phyloP scores from a whole-genome alignment of 2,797 vertebrate species.

The Takifugu rubripes region DNA sequence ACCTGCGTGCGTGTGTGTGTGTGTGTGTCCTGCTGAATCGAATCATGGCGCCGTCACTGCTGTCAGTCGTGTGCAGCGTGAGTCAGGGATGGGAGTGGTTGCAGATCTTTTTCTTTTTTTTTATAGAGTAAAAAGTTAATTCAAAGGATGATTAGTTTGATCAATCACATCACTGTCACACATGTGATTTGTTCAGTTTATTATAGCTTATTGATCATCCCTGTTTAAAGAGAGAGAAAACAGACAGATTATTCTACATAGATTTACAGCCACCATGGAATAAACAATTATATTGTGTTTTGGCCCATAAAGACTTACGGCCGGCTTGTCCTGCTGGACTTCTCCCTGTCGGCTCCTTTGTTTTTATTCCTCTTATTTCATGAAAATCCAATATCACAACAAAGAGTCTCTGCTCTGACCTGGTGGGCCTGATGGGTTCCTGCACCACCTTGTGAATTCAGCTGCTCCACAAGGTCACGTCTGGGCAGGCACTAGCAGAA shows the following conservation, averaged over 20 bases:
- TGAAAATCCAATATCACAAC: not conserved
- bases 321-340: not conserved
- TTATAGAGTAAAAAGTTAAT: constrained; percentile 8
- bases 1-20: constrained; percentile 39
- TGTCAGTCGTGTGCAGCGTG: constrained; percentile 52
- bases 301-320: not conserved
- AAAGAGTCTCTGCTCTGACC: not conserved
- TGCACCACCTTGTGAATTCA: not conserved
- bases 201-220: too few species aligned
- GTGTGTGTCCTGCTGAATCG: constrained; percentile 50
- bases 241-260: too few species aligned
- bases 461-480: not conserved
- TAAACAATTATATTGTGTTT: too few species aligned
- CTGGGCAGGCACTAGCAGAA: not conserved
- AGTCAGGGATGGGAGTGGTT: constrained; percentile 29
- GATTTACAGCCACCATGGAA: too few species aligned
- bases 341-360: not conserved
- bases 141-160: too few species aligned
- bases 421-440: not conserved
- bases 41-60: constrained; percentile 61
- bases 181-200: too few species aligned
- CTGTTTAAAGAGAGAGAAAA: too few species aligned
- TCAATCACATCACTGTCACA: too few species aligned
- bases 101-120: constrained; percentile 39
- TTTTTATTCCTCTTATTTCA: not conserved